Base-by-base conservation (phyloP, 2,888 invertebrate genomes). In the Athetis lepigone region DNA sequence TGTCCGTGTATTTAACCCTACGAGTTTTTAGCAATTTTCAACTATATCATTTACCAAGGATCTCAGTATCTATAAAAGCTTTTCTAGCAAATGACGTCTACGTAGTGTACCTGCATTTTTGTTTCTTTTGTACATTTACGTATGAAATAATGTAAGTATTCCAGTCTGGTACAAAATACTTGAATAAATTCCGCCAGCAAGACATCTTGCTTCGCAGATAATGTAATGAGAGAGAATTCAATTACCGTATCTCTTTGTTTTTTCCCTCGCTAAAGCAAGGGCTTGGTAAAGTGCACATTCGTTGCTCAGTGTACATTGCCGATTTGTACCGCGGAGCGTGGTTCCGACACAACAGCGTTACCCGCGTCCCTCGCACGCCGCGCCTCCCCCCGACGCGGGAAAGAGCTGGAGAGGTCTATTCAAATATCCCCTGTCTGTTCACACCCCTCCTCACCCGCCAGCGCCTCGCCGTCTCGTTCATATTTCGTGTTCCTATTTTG, bases 381-480 rank as follows among this genome's bases (percentile, higher is more conserved):
- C 63, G 83, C 75, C 80, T 75, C 77, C 86, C 86, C 77, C 82
- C 66, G 65, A 79, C 82, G 90, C 80, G 87, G 72, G 91, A 92
- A 89, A 91, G 93, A 92, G 93, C 85, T 82, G 85, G 88, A 90
- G 85, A 90, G 85, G 92, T 94, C 93, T 94, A 95, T 94, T 94
- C 93, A 94, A 93, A 93, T 94, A 93, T 90, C 85, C 88, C 93
- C 87, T 90, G 88, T 91, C 93, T 93, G 90, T 91, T 93, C 94
- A 85, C 93, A 92, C 92, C 92, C 91, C 91, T 89, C 90, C 88
- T 85, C 89, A 87, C 89, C 91, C 90, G 90, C 90, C 91, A 92
- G 94, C 95, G 94, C 94, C 95, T 93, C 90, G 95, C 95, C 93
- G 95, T 95, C 95, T 95, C 95, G 94, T 94, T 93, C 92, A 95